Evolutionary conservation across 2,888 invertebrate species (phyloP).

Genomic region (Drosophila prolongata): DNA sequence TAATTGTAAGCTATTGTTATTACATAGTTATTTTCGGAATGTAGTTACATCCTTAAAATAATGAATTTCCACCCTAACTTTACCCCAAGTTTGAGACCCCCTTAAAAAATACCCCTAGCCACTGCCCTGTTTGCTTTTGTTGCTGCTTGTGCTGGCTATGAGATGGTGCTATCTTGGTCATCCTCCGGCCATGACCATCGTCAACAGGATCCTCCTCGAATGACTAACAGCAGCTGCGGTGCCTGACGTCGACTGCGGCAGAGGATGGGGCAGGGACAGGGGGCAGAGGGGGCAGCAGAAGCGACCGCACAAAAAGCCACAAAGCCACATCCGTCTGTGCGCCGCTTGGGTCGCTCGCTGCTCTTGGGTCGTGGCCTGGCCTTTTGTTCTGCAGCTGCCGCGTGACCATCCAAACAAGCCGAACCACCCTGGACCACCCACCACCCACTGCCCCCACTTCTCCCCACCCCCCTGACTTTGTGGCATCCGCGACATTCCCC

Average conservation of each 20-base stretch:
- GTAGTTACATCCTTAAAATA: not conserved
- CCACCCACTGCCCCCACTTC: not conserved
- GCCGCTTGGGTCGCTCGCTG: constrained; percentile 36
- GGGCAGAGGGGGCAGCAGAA: constrained; percentile 11
- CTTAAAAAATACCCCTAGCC: not conserved
- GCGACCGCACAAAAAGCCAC: constrained; percentile 69
- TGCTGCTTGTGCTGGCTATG: constrained; percentile 16
- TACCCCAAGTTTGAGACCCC: not conserved
- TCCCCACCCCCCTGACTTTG: constrained; percentile 22
- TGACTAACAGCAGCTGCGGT: constrained; percentile 71
- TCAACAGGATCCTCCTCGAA: constrained; percentile 61
- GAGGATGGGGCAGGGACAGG: constrained; percentile 3
- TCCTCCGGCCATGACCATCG: constrained; percentile 49
- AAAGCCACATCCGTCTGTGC: constrained; percentile 78
- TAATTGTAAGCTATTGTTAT: too few relatives aligned
- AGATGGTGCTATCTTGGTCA: constrained; percentile 46
- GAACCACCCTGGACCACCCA: constrained; percentile 9
- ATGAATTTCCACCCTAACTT: not conserved
- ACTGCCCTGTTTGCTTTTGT: constrained; percentile 4
- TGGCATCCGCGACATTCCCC: constrained; percentile 37
- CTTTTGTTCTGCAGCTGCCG: constrained; percentile 71
- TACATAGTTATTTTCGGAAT: too few relatives aligned
- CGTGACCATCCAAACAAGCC: constrained; percentile 76
- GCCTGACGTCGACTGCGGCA: constrained; percentile 25
- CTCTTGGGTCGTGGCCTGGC: constrained; percentile 36